Evolutionary conservation across 2,113 vertebrate species (phyloP).

Genomic region (Gallinago paraguaiae): DNA sequence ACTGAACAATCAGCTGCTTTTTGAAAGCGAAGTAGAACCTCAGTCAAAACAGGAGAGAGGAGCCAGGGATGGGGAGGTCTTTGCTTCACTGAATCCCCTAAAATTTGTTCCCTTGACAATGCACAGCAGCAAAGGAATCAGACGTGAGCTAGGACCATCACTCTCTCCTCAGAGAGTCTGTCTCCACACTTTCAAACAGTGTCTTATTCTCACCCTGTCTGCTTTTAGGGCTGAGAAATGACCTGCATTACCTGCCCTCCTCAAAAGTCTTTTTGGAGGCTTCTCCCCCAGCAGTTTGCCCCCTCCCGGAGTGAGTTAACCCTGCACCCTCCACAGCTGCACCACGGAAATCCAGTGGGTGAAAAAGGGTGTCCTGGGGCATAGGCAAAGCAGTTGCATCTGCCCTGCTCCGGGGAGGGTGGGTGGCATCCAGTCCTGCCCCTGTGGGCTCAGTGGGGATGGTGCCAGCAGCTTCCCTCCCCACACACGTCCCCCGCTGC

Average conservation of each 20-base stretch:
- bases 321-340: background rate
- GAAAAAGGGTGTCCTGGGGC: background rate
- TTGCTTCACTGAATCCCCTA: background rate
- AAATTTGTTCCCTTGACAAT: background rate
- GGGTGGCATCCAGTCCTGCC: background rate
- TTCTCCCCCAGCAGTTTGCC: background rate
- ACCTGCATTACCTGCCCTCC: background rate
- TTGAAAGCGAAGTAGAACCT: background rate
- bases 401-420: background rate
- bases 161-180: background rate
- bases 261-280: background rate
- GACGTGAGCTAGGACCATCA: background rate
- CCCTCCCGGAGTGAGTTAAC: background rate
- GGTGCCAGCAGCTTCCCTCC: background rate
- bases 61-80: background rate
- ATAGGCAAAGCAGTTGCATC: background rate
- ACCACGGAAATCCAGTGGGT: background rate
- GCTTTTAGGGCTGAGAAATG: background rate
- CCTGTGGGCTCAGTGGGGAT: background rate
- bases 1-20: background rate
- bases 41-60: background rate
- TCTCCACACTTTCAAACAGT: background rate
- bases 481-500: rapidly evolving
- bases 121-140: background rate
- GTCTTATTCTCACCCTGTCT: background rate